Base-by-base conservation (phyloP, 1,140 invertebrate genomes). In the Drosophila punjabiensis region DNA sequence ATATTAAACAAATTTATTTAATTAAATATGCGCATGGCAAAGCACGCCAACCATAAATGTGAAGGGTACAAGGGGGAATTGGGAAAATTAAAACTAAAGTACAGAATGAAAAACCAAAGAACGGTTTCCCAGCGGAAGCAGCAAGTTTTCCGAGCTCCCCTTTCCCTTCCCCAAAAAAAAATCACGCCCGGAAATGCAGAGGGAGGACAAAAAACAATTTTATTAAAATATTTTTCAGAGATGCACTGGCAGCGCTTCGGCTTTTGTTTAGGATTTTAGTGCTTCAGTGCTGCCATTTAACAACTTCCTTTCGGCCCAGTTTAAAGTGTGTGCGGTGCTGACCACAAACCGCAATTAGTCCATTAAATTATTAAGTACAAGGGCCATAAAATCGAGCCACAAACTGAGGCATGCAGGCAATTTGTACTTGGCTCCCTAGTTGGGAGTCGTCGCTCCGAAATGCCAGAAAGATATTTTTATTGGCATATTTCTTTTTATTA, bases 1-100 rank as follows among this genome's bases (percentile, higher is more conserved):
- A 89, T 69, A 79, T 81, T 79, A 84, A 62, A 58, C 45, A 52
- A 63, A 56, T 61, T 70, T 70, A 73, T 45, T 81, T 62, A 76
- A 88, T 88, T 89, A 88, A 81, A 76, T 89, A 88, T 89, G 85
- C 86, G 81, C 86, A 85, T 76, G 75, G 65, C 77, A 80, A 81
- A 53, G 67, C 83, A 80, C 45, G 52, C 32, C 43, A 48, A 67
- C 35, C 58, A 82, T 61, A 71, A 75, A 47, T 47, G 55, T 28
- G 39, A 43, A 2, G 41, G 52, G 63, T 59, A 10, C 20, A 62
- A 66, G 41, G 41, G 47, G 60, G 70, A 80, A 78, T 89, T 79
- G 45, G 52, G 59, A 71, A 81, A 81, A 88, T 85, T 82, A 64
- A 90, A 90, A 82, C 70, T 85, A 90, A 76, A 90, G 74, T 90